phyloP scores from a whole-genome alignment of 2,888 invertebrate species.

The Drosophila phalerata region DNA sequence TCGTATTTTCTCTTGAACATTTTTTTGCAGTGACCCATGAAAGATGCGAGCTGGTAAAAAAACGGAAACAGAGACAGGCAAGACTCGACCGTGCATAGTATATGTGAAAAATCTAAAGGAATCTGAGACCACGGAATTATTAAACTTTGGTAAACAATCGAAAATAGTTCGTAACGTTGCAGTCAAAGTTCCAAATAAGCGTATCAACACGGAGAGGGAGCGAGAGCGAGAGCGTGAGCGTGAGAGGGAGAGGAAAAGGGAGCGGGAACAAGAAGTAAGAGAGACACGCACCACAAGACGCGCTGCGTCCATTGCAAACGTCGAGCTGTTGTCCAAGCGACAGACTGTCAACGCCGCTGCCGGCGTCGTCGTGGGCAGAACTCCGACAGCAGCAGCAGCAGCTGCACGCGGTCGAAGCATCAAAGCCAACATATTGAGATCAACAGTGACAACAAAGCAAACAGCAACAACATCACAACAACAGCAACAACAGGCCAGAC shows the following conservation, averaged over 20 bases:
- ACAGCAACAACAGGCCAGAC: slow-evolving; percentile 7
- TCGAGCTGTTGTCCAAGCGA: slow-evolving; percentile 12
- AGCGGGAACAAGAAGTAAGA: slow-evolving; percentile 9
- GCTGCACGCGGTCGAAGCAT: slow-evolving; percentile 33
- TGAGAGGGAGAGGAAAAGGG: background rate
- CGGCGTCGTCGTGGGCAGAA: background rate
- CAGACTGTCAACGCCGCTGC: background rate
- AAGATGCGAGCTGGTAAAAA: slow-evolving; percentile 84
- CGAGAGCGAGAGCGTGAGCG: slow-evolving; percentile 6
- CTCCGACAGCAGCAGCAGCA: slow-evolving; percentile 5
- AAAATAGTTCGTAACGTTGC: slow-evolving; percentile 29
- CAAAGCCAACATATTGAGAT: slow-evolving; percentile 8
- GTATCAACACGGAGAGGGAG: slow-evolving; percentile 7
- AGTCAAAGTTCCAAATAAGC: slow-evolving; percentile 22
- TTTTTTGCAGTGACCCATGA: slow-evolving; percentile 62
- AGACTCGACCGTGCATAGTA: slow-evolving; percentile 83
- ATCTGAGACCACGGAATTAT: slow-evolving; percentile 35
- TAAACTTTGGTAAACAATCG: slow-evolving; percentile 29
- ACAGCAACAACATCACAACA: slow-evolving; percentile 7
- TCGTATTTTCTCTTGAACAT: slow-evolving; percentile 11
- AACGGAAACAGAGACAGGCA: slow-evolving; percentile 67
- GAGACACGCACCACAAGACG: slow-evolving; percentile 34
- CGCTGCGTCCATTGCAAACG: slow-evolving; percentile 30
- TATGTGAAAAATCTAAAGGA: slow-evolving; percentile 80
- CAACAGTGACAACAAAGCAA: slow-evolving; percentile 2